Evolutionary conservation across 2,113 vertebrate species (phyloP).

Genomic region (Otus sunia): DNA sequence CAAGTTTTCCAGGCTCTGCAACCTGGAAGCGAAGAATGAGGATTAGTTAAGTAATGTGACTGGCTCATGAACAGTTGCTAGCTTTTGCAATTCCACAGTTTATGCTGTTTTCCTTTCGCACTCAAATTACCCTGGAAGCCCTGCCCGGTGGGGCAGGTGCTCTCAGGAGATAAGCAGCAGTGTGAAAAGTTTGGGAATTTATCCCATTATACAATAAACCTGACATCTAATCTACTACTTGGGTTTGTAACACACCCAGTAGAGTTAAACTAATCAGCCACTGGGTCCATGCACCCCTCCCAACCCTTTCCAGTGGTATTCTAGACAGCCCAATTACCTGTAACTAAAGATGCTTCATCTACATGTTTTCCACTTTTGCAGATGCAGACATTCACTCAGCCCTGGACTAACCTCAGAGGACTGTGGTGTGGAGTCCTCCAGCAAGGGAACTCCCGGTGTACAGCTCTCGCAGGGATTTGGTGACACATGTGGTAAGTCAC

Average conservation of each 20-base stretch:
- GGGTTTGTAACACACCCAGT: not conserved
- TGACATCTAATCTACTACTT: not conserved
- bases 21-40: not conserved
- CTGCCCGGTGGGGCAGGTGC: not conserved
- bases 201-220: not conserved
- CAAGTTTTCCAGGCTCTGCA: not conserved
- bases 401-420: not conserved
- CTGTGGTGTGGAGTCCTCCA: not conserved
- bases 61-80: not conserved
- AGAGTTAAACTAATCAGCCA: not conserved
- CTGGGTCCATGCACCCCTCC: rapidly evolving
- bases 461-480: not conserved
- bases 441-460: not conserved
- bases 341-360: not conserved
- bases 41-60: not conserved
- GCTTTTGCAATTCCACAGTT: not conserved
- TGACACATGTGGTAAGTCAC: rapidly evolving
- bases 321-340: not conserved
- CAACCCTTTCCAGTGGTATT: not conserved
- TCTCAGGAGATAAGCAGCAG: not conserved
- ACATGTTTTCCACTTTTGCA: not conserved
- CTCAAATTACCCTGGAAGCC: not conserved
- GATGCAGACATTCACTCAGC: not conserved
- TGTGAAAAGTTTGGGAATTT: not conserved
- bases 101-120: not conserved